Conservation (phyloP, 1,140 invertebrate genomes). For the Chrysomallon squamiferum region DNA sequence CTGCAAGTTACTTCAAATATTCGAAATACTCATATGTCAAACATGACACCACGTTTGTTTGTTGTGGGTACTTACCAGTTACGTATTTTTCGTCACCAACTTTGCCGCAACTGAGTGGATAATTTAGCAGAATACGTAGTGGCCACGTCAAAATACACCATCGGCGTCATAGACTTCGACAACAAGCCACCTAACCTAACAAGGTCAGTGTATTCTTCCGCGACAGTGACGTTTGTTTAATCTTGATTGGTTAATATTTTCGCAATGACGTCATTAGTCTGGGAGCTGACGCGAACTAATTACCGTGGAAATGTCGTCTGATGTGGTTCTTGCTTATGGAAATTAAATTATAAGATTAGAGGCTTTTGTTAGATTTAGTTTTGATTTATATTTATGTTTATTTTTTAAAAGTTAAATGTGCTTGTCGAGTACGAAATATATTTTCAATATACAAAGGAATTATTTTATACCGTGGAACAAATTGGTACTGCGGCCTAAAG, state of each 20-base stretch:
- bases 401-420: too few species aligned
- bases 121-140: constrained; percentile 87
- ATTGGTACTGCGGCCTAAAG: too few species aligned
- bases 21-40: neutral
- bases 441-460: too few species aligned
- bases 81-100: constrained; percentile 93
- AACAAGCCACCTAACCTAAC: constrained; percentile 48
- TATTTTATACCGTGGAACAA: too few species aligned
- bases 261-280: constrained; percentile 36
- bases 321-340: neutral
- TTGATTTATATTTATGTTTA: too few species aligned
- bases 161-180: constrained; percentile 78
- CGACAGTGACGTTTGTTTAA: neutral
- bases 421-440: too few species aligned
- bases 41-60: constrained; percentile 42
- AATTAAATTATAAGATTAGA: neutral
- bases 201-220: constrained; percentile 23
- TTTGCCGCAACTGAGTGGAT: constrained; percentile 91
- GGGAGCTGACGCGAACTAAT: constrained; percentile 22
- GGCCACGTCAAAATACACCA: constrained; percentile 91
- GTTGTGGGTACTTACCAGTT: constrained; percentile 81
- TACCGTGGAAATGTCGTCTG: constrained; percentile 16
- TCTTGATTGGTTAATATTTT: constrained; percentile 27
- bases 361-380: too few species aligned
- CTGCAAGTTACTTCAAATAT: neutral